Base-by-base conservation (phyloP, 2,113 vertebrate species). In the Lates calcarifer region DNA sequence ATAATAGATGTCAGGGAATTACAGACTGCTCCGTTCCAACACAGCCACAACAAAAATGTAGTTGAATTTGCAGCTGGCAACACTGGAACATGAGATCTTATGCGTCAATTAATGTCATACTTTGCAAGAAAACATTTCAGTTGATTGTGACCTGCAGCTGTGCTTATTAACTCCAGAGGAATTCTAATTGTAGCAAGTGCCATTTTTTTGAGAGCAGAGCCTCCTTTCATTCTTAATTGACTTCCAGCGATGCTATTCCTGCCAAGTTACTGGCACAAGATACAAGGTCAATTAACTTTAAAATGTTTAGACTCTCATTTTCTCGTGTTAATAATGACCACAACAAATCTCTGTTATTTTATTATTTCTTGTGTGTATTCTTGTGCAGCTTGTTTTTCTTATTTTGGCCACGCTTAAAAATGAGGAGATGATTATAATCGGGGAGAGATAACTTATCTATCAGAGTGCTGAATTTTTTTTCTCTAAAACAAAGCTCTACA, bases 141-240 rank as follows among this genome's bases (percentile, higher is more conserved):
- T 57, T 89, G 81, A 87, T 79, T 89, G 85, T 84, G 67, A 77
- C 86, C 67, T 85, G 77, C 87, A 86, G 79, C 87, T 81, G 78
- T 62, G 73, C 74, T 73, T 87, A 86, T 87, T 85, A 84, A 90
- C 83, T 85, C 85, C 60, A 79, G 86, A 89, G 80, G 67, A 86
- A 87, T 84, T 81, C 74, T 89, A 90, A 92, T 92, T 90, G 89
- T 75, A 85, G 81, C 83, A 13, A 33, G 81, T 79, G 75, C 62
- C 71, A 73, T 78, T 74, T 65, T 71, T 86, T 83, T 77, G 55
- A 85, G 81, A 87, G 82, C 79, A 84, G 81, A 84, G 37, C 73
- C 86, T 89, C 74, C 53, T 80, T 89, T 93, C 68, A 71, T 62
- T 87, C 51, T 83, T 87, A 90, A 91, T 86, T 87, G 77, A 74